Base-by-base conservation (phyloP, 2,113 vertebrate species). In the Limanda limanda region DNA sequence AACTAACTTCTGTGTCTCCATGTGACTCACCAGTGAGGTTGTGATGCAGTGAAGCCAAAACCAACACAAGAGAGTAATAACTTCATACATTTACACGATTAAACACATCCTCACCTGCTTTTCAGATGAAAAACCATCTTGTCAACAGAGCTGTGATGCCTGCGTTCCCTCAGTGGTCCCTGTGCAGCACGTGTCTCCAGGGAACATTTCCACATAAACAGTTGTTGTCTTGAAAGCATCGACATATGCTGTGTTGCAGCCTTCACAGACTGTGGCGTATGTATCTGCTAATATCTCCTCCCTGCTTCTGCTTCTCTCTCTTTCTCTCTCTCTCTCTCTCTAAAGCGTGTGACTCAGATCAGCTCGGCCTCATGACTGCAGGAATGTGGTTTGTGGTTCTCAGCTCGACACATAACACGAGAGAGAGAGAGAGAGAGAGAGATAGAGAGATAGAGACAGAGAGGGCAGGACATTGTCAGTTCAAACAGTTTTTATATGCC, bases 311-410 rank as follows among this genome's bases (percentile, higher is more conserved):
- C 35, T 24, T 66, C 31, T 31, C 31, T 31, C 31, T 31, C 31
- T 31, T 54, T 58, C 15, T 40, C 27, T 64, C 66, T 47, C 18
- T 56, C 3, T 31, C 37, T 27, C 62, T 54, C 45, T 64, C 37
- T 70, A 18, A 0, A 48, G 63, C 90, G 55, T 90, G 90, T 95
- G 93, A 95, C 90, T 92, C 69, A 71, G 88, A 85, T 92, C 88
- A 92, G 85, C 82, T 11, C 1, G 0, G 62, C 78, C 94, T 83
- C 93, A 93, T 95, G 93, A 95, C 92, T 91, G 1, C 69, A 87
- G 89, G 93, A 95, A 94, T 92, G 88, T 70, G 60, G 81, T 76
- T 75, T 80, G 62, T 74, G 78, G 59, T 86, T 86, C 78, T 31
- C 68, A 71, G 21, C 45, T 40, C 54, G 56, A 23, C 51, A 21